These are phyloP conservation scores for Lytechinus variegatus DNA, from an alignment of 35 echinoderm and acorn worm genomes.

Conservation along the genomic window DNA sequence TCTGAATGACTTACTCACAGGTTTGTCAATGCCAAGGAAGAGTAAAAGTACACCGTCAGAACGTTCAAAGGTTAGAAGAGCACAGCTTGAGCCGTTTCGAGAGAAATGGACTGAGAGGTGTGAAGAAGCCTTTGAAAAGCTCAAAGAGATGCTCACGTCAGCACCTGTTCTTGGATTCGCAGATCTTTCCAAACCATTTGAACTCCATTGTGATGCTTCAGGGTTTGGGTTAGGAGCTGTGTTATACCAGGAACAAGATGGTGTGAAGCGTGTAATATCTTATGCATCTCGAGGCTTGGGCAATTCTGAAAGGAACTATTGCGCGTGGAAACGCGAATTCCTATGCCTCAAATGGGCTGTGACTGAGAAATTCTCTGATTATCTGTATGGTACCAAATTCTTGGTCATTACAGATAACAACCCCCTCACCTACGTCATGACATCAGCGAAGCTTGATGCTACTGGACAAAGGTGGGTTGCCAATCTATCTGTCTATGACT, in stretches of 20 bases:
- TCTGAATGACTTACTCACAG: conserved; percentile 43
- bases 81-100: no score
- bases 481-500: conserved; percentile 51
- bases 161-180: no score
- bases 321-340: no score
- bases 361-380: no score
- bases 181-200: no score
- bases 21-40: not conserved
- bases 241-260: conserved; percentile 66
- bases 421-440: conserved; percentile 62
- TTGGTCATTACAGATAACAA: conserved; percentile 61
- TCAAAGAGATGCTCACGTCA: conserved; percentile 8
- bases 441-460: conserved; percentile 51
- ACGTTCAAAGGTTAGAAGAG: conserved; percentile 31
- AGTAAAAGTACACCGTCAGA: not conserved
- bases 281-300: conserved; percentile 64
- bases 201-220: no score
- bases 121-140: not conserved
- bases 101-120: conserved; percentile 45
- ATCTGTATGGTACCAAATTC: no score
- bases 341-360: no score
- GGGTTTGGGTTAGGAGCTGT: conserved; percentile 74
- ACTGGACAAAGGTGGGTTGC: conserved; percentile 61
- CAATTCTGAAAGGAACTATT: no score
- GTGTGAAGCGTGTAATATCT: conserved; percentile 54